Evolutionary conservation across 2,797 vertebrate species (phyloP), one percentile per base, ranked within the genome.

Genomic region (Tenualosa ilisha): DNA sequence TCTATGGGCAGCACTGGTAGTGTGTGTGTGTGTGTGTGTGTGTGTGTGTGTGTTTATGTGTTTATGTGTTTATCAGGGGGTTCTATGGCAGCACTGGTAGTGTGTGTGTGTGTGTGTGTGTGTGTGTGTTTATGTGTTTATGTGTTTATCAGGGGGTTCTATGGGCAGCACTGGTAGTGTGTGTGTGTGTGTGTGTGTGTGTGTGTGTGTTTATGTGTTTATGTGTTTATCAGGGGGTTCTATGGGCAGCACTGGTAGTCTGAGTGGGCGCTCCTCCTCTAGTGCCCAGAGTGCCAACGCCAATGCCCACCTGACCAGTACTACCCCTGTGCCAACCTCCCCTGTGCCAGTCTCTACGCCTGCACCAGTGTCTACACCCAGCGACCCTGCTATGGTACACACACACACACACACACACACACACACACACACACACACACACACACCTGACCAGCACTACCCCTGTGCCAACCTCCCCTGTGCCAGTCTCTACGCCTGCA

Each of bases 191-290:
- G 31, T 31, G 31, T 31, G 1, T 31, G 31, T 31, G 31, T 31
- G 31, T 31, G 31, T 31, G 31, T 31, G 31, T 31, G 31, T 31
- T 31, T 31, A 31, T 31, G 31, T 31, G 31, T 31, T 31, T 31
- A 31, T 31, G 31, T 31, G 31, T 31, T 31, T 31, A 31, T 31
- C 31, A 31, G 31, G 31, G 31, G 31, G 31, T 31, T 31, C 31
- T 31, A 24, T 85, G 65, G 17, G 81, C n/a, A n/a, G 17, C 89
- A 92, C 98, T 0, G 97, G 97, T 83, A 96, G 97, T 0, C 89
- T 92, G 11, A 93, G 94, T 75, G 95, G 94, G 85, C 96, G 98
- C 87, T 95, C 95, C 87, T 95, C 95, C 0, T 93, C 93, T 50
- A 96, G 95, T 0, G 94, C 94, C 72, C 94, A 95, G 89, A 95